These are phyloP conservation scores for Nomia melanderi DNA, from an alignment of 1,140 invertebrate genomes.

Conservation along the genomic window DNA sequence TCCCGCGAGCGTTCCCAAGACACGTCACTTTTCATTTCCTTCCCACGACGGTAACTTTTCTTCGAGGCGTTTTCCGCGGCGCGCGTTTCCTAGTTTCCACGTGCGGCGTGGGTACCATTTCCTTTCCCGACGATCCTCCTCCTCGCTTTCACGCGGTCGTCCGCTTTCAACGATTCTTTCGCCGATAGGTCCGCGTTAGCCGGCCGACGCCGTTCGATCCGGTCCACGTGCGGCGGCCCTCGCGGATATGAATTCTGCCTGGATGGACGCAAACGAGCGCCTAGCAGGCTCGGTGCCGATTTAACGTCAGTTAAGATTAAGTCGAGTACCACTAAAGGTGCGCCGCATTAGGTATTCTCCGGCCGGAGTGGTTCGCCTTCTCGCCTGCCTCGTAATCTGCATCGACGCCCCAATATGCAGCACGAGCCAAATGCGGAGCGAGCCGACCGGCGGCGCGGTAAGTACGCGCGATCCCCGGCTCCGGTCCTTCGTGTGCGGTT, in stretches of 20 bases:
- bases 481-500: background rate
- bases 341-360: conserved; percentile 41
- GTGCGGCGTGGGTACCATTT: background rate
- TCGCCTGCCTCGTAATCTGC: conserved; percentile 25
- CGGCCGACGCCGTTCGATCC: background rate
- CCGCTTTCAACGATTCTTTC: background rate
- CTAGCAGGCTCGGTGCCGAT: conserved; percentile 19
- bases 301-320: conserved; percentile 49
- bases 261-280: background rate
- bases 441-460: background rate
- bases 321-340: conserved; percentile 19
- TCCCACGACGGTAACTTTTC: background rate
- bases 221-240: background rate
- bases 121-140: background rate
- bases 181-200: background rate
- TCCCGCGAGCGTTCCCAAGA: background rate
- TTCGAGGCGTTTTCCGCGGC: background rate
- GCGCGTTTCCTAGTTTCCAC: background rate
- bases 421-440: conserved; percentile 7
- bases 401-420: conserved; percentile 24
- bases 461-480: no score
- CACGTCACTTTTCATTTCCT: background rate
- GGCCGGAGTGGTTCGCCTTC: conserved; percentile 37
- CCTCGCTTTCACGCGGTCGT: background rate
- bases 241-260: background rate